Evolutionary conservation across 2,888 invertebrate species (phyloP), one percentile per base, ranked within the genome.

Genomic region (Lamellibrachia columna): DNA sequence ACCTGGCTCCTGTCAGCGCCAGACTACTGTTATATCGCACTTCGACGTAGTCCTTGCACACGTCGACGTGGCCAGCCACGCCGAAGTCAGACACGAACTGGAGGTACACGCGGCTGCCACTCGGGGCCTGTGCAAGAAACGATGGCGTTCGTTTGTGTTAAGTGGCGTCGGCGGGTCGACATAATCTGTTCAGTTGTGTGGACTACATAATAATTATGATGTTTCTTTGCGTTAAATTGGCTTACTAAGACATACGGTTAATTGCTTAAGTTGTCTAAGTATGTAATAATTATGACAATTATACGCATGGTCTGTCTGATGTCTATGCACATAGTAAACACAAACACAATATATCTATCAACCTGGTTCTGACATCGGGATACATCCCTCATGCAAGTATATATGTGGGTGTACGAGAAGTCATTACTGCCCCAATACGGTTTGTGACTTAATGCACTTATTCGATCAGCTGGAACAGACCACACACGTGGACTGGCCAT

Each of bases 31-130:
- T 94, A 93, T 95, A 95, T 55, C 95, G 93, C 9, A 95, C 94
- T 93, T 96, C 96, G 3, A 95, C 94, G 90, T 94, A 96, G 90
- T 95, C 95, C 90, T 93, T 94, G 93, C 95, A 95, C 28, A 95
- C 94, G 52, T 94, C 93, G 60, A 94, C 93, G 15, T 95, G 94
- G 9, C 94, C 93, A 4, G 93, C 93, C 7, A 94, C 92, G 53
- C 94, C 93, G 92, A 95, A 95, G 22, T 93, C 93, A 7, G 94
- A 94, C 7, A 93, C 92, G 91, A 95, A 95, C 92, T 94, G 93
- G 93, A 95, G 93, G 75, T 94, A 93, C 11, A 95, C 94, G 7
- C 94, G 93, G 90, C 93, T 94, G 8, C 95, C 95, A 1, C 93
- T 92, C 7, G 95, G 95, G 8, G 95, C 95, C 95, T 95, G 94